Base-by-base conservation (phyloP, 2,888 invertebrate genomes). In the Strigamia crassipes region DNA sequence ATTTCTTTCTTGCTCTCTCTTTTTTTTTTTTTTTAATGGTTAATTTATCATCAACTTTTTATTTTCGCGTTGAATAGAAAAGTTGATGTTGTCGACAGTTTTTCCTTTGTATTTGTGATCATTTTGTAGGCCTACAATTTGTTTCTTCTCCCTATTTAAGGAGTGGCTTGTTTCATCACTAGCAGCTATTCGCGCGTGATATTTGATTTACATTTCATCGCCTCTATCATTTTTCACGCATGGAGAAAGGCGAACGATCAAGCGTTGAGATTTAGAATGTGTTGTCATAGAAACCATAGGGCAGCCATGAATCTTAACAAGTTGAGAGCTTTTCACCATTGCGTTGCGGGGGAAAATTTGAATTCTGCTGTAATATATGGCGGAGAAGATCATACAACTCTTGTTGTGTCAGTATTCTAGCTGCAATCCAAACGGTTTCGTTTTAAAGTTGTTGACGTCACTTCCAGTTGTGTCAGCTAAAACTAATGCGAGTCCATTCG, bases 131-230 rank as follows among this genome's bases (percentile, higher is more conserved):
- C 31, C 73, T 73, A 73, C 73, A 73, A 73, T 73, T 73, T 73
- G 73, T 73, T 73, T 73, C 73, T 73, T 31, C 73, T 73, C 73
- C 73, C 73, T 73, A 15, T 31, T 73, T 73, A 73, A 73, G 73
- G 73, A 73, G 73, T 73, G 73, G 73, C 73, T 73, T 73, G 73
- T 31, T 73, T 73, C 73, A 73, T 73, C 73, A 73, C 73, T 73
- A 27, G 27, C 73, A 73, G 73, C 73, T 73, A 31, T 73, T 73
- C 27, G 73, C 23, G 73, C 73, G 31, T 73, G 73, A 73, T 73
- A 73, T 73, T 73, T 73, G 73, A 73, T 73, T 73, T 73, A 73
- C 27, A 27, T 73, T 73, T 73, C 73, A 73, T 73, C 73, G 73
- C 73, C 73, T 73, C 73, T 73, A 73, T 73, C 73, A 73, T 73